A percentile compares a stretch with the other conserved stretches of the same genome.
Conservation (phyloP, 2,888 invertebrate species). For the Agrotis segetum region DNA sequence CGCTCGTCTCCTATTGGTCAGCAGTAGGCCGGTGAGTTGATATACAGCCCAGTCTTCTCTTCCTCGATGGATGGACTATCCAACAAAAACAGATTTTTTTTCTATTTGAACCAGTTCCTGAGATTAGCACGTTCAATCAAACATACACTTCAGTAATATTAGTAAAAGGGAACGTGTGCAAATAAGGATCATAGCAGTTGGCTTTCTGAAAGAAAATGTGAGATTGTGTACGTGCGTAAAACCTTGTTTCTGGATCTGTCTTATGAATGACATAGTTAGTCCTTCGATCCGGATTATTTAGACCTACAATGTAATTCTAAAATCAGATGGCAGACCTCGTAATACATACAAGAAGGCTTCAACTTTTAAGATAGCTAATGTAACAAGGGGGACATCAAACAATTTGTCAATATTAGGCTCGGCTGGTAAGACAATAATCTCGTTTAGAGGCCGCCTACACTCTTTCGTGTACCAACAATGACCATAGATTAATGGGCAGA, state of each 20-base stretch:
- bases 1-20: too few relatives aligned
- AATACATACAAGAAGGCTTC: slow-evolving; percentile 13
- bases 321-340: not conserved
- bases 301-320: not conserved
- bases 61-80: too few relatives aligned
- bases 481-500: slow-evolving; percentile 40
- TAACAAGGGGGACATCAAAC: slow-evolving; percentile 42
- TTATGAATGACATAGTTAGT: not conserved
- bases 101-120: too few relatives aligned
- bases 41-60: too few relatives aligned
- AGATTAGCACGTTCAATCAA: too few relatives aligned
- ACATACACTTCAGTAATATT: not conserved
- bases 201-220: not conserved
- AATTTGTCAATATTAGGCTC: slow-evolving; percentile 59
- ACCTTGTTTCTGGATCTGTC: not conserved
- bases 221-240: not conserved
- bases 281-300: not conserved
- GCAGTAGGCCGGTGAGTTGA: too few relatives aligned
- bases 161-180: not conserved
- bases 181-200: not conserved
- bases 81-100: too few relatives aligned
- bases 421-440: slow-evolving; percentile 65
- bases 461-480: slow-evolving; percentile 35
- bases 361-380: slow-evolving; percentile 17
- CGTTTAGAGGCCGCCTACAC: slow-evolving; percentile 64